Evolutionary conservation across 2,888 invertebrate species (phyloP).

Genomic region (Artemia sp.): DNA sequence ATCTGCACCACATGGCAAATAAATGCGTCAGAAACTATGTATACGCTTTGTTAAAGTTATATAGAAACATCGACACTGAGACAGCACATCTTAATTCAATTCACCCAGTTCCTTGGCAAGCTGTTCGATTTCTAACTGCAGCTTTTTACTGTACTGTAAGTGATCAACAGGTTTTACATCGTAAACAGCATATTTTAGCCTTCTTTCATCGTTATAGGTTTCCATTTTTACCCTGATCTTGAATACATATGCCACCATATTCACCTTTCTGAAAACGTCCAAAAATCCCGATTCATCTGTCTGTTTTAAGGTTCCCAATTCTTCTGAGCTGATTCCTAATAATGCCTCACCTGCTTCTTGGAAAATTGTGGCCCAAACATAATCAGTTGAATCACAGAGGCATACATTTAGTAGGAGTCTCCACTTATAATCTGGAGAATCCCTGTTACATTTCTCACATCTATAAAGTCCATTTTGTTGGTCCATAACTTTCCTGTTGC

Average conservation of each 20-base stretch:
- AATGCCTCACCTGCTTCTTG: conserved; percentile 62
- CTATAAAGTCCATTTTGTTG: conserved; percentile 68
- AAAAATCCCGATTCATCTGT: conserved; percentile 46
- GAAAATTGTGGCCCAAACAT: conserved; percentile 80
- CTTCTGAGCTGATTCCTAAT: conserved; percentile 44
- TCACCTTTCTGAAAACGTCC: conserved; percentile 50
- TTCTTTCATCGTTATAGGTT: conserved; percentile 67
- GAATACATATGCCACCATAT: conserved; percentile 62
- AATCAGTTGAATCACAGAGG: conserved; percentile 68
- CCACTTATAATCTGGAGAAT: conserved; percentile 68
- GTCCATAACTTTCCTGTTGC: conserved; percentile 89
- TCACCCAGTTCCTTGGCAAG: conserved; percentile 27
- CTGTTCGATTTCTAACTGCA: conserved; percentile 51
- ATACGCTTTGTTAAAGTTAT: no score
- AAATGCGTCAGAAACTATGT: no score
- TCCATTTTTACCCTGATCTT: conserved; percentile 76
- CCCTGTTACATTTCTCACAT: conserved; percentile 85
- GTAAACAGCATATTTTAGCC: conserved; percentile 56
- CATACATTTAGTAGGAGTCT: conserved; percentile 64
- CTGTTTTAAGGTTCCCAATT: conserved; percentile 48
- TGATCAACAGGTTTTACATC: conserved; percentile 53
- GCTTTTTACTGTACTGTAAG: conserved; percentile 51
- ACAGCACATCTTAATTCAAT: background rate
- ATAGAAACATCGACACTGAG: no score
- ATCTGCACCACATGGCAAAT: no score